These are phyloP conservation scores for Rhincodon typus DNA, from an alignment of 2,797 vertebrate genomes.

Conservation along the genomic window DNA sequence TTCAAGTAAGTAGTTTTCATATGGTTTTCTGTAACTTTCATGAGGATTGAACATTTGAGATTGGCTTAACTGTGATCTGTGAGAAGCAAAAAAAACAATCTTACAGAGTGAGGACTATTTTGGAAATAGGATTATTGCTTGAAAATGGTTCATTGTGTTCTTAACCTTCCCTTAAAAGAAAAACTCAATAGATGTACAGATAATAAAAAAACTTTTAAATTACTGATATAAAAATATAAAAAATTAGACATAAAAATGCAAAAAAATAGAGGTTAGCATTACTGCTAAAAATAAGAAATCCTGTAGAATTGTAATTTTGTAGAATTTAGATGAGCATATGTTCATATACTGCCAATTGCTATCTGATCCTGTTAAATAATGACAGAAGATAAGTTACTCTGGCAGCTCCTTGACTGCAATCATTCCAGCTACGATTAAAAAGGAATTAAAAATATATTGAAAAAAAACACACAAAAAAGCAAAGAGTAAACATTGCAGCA, in stretches of 20 bases:
- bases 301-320: conserved; percentile 94
- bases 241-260: conserved; percentile 47
- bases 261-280: conserved; percentile 80
- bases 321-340: conserved; percentile 92
- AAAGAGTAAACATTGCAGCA: conserved; percentile 53
- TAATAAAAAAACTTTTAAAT: conserved; percentile 84
- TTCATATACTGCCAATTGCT: conserved; percentile 73
- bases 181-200: conserved; percentile 73
- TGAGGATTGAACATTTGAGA: conserved; percentile 57
- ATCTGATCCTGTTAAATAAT: conserved; percentile 62
- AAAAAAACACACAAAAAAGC: conserved; percentile 46
- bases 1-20: conserved; percentile 71
- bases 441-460: conserved; percentile 54
- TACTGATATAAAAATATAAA: conserved; percentile 88
- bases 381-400: conserved; percentile 66
- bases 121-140: conserved; percentile 61
- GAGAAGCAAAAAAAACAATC: conserved; percentile 54
- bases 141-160: conserved; percentile 60
- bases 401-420: conserved; percentile 84
- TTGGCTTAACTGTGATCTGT: conserved; percentile 56
- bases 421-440: conserved; percentile 63
- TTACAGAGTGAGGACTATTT: conserved; percentile 44
- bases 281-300: conserved; percentile 72
- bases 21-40: conserved; percentile 71
- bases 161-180: conserved; percentile 70